phyloP scores from a whole-genome alignment of 1,140 invertebrate genomes.

The Magallana gigas region DNA sequence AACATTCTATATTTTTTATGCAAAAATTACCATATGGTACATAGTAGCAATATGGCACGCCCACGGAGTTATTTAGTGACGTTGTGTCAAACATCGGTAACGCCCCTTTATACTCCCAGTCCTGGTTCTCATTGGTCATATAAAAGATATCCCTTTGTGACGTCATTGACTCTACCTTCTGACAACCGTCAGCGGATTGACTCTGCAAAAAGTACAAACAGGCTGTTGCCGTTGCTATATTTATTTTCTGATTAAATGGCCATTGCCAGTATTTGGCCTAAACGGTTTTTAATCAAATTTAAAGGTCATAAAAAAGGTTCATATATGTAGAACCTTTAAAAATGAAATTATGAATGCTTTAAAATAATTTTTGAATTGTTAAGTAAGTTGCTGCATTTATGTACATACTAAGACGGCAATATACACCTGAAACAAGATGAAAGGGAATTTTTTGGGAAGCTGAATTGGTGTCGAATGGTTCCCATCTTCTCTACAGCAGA shows the following conservation, averaged over 20 bases:
- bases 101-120: background rate
- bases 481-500: slow-evolving; percentile 36
- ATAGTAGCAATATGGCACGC: slow-evolving; percentile 46
- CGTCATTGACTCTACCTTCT: slow-evolving; percentile 32
- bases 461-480: background rate
- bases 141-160: slow-evolving; percentile 20
- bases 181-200: background rate
- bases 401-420: too few species aligned
- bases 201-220: slow-evolving; percentile 11
- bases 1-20: too few species aligned
- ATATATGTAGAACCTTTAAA: too few species aligned
- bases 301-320: too few species aligned
- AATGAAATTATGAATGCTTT: too few species aligned
- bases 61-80: background rate
- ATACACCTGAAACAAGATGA: background rate
- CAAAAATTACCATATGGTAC: slow-evolving; percentile 7
- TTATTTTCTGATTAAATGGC: too few species aligned
- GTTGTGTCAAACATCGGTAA: slow-evolving; percentile 30
- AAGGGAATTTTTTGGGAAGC: slow-evolving; percentile 23
- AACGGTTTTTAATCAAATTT: too few species aligned
- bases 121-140: background rate
- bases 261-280: too few species aligned
- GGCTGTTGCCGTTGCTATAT: too few species aligned
- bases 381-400: too few species aligned
- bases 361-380: too few species aligned